Percentiles rank a stretch among this genome's conserved stretches.
Conservation (phyloP, 2,113 vertebrate species). For the Poicephalus gulielmi region DNA sequence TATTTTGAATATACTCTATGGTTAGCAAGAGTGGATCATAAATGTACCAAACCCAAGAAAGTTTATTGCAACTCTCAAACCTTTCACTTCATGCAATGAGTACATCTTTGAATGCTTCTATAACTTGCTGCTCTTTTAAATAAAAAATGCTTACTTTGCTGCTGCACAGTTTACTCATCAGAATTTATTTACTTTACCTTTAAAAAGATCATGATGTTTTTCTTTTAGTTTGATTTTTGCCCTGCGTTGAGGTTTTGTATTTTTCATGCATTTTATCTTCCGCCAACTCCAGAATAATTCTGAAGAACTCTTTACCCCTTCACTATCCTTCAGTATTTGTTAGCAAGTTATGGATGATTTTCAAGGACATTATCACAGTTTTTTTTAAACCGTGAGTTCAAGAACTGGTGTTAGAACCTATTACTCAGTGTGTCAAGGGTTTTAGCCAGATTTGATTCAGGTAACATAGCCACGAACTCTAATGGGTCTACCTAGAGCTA, state of each 20-base stretch:
- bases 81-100: background rate
- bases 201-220: background rate
- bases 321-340: background rate
- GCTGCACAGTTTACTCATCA: background rate
- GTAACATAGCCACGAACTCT: background rate
- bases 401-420: background rate
- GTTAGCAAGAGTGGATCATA: background rate
- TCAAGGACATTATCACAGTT: background rate
- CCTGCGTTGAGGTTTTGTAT: background rate
- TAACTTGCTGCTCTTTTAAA: background rate
- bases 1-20: background rate
- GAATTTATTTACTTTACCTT: background rate
- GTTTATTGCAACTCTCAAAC: background rate
- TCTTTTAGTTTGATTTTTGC: background rate
- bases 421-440: background rate
- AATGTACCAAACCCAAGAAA: background rate
- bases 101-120: background rate
- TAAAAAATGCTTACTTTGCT: background rate
- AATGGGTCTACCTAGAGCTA: background rate
- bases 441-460: background rate
- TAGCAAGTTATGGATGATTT: background rate
- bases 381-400: background rate
- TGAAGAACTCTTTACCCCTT: background rate
- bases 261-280: background rate
- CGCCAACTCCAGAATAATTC: background rate